Evolutionary conservation across 2,888 invertebrate genomes (phyloP).

Genomic region (Drosophila peninsularis): DNA sequence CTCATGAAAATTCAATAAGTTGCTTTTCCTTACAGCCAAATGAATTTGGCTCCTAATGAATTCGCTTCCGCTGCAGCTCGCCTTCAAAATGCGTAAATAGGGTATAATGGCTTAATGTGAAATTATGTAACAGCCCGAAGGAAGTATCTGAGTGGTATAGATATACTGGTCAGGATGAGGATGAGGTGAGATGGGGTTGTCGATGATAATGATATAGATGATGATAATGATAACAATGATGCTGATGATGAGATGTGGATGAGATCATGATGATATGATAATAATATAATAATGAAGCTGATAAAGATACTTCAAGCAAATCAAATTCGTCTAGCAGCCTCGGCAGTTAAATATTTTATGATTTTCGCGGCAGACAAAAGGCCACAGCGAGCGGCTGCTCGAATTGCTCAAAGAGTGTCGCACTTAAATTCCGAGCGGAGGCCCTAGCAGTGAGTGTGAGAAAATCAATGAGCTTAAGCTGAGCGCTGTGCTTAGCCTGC

Average conservation of each 20-base stretch:
- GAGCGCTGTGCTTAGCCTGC: slow-evolving; percentile 10
- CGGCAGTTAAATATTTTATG: slow-evolving; percentile 1
- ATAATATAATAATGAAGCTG: not conserved
- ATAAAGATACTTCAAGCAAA: not conserved
- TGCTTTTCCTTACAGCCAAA: slow-evolving; percentile 38
- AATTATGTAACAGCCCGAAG: not conserved
- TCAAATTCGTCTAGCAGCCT: not conserved
- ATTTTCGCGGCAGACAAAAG: not conserved
- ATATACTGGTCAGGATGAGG: too few species aligned
- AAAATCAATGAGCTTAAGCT: slow-evolving; percentile 68
- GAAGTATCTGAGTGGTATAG: not conserved
- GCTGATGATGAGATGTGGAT: not conserved
- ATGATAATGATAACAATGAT: not conserved
- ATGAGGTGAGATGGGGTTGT: not conserved
- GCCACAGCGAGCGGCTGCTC: slow-evolving; percentile 21
- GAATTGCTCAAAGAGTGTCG: slow-evolving; percentile 26
- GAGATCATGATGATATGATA: not conserved
- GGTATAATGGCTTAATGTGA: slow-evolving; percentile 4
- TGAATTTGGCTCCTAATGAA: slow-evolving; percentile 49
- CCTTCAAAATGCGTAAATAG: not conserved
- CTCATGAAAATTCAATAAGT: slow-evolving; percentile 75
- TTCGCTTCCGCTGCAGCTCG: slow-evolving; percentile 15
- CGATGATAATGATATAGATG: too few species aligned
- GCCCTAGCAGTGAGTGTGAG: slow-evolving; percentile 45
- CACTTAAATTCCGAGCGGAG: slow-evolving; percentile 11